Conservation (phyloP, 2,888 invertebrate species). For the Diarsia brunnea region DNA sequence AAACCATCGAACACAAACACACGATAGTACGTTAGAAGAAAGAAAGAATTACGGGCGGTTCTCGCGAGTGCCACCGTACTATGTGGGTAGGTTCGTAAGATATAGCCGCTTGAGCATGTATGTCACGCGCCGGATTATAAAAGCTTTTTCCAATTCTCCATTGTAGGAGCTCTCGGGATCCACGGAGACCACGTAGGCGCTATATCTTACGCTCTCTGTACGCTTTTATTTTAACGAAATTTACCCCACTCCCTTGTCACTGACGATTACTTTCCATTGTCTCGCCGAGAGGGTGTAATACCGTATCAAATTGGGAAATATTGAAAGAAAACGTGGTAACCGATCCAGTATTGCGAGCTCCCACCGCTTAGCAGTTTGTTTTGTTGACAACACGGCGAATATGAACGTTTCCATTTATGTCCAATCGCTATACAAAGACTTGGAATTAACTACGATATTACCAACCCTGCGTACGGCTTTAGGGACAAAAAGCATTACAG, state of each 20-base stretch:
- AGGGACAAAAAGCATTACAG: constrained; percentile 52
- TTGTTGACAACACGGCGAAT: constrained; percentile 49
- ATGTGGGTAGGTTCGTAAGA: constrained; percentile 74
- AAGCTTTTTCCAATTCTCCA: constrained; percentile 91
- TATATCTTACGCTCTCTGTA: constrained; percentile 89
- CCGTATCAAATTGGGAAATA: constrained; percentile 89
- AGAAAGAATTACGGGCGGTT: constrained; percentile 74
- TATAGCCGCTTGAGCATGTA: constrained; percentile 85
- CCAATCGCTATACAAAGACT: constrained; percentile 33
- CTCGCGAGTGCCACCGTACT: constrained; percentile 60
- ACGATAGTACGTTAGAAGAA: constrained; percentile 74
- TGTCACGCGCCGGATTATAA: constrained; percentile 90
- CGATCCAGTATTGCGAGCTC: constrained; percentile 77
- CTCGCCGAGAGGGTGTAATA: constrained; percentile 81
- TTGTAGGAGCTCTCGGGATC: constrained; percentile 86
- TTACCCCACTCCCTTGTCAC: constrained; percentile 87
- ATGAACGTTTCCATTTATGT: constrained; percentile 35
- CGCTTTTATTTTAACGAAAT: constrained; percentile 91
- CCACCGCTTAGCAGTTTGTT: constrained; percentile 69
- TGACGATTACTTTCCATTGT: constrained; percentile 90
- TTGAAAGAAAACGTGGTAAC: constrained; percentile 89
- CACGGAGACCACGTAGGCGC: constrained; percentile 89
- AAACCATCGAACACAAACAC: constrained; percentile 63
- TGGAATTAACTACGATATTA: constrained; percentile 44
- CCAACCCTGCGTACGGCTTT: constrained; percentile 46